These are phyloP conservation scores for Cancer borealis DNA, from an alignment of 2,888 invertebrate genomes.

Conservation along the genomic window DNA sequence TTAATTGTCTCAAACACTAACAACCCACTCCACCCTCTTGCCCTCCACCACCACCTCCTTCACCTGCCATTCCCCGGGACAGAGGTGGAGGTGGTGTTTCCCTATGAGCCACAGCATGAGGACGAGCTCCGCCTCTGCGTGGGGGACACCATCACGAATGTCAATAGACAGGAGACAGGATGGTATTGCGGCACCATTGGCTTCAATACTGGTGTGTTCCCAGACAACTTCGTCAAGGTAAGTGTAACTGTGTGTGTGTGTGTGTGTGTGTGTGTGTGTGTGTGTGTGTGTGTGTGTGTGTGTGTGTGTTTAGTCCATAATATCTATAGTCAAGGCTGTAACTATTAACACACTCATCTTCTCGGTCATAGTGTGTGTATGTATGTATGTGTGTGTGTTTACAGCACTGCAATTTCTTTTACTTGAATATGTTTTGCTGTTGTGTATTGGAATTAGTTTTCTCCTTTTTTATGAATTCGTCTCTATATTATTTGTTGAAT, in stretches of 20 bases:
- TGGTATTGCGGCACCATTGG: slow-evolving; percentile 97
- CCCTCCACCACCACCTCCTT: not conserved
- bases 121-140: slow-evolving; percentile 76
- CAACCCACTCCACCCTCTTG: not conserved
- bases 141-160: slow-evolving; percentile 74
- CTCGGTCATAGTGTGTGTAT: not conserved
- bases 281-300: slow-evolving; percentile 36
- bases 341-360: not conserved
- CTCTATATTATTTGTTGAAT: not conserved
- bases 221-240: slow-evolving; percentile 96
- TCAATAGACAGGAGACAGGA: slow-evolving; percentile 82
- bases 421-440: not conserved
- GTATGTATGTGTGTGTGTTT: not conserved
- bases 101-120: slow-evolving; percentile 76
- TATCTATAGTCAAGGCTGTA: not conserved
- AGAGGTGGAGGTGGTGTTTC: slow-evolving; percentile 77
- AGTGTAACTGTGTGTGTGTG: not conserved
- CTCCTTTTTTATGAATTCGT: not conserved
- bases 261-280: slow-evolving; percentile 4
- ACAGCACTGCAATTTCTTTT: not conserved
- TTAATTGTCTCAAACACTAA: not conserved
- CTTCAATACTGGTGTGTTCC: slow-evolving; percentile 93
- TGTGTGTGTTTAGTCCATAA: not conserved
- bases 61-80: not conserved
- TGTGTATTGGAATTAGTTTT: not conserved